Evolutionary conservation across 1,140 invertebrate genomes (phyloP).

Genomic region (Atta texana): DNA sequence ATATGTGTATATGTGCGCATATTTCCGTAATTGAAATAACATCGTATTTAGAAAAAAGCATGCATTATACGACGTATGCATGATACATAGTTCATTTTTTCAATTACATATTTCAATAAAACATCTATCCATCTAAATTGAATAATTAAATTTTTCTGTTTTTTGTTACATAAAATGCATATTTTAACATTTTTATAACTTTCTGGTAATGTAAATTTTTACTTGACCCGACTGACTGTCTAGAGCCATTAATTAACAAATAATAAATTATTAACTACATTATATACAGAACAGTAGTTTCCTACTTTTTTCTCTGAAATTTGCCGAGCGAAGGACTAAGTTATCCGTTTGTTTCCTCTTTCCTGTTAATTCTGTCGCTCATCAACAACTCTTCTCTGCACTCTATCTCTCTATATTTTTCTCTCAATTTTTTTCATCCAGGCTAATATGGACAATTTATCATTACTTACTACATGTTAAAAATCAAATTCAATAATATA

Average conservation of each 20-base stretch:
- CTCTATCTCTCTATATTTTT: constrained; percentile 7
- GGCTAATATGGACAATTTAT: neutral
- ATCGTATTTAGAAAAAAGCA: constrained; percentile 14
- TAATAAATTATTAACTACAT: constrained; percentile 31
- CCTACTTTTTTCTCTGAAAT: constrained; percentile 1
- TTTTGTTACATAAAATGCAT: neutral
- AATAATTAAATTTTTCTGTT: neutral
- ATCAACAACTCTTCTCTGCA: constrained; percentile 2
- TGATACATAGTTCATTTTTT: constrained; percentile 2
- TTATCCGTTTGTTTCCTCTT: constrained; percentile 31
- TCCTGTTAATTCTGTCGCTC: constrained; percentile 13
- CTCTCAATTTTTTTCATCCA: constrained; percentile 1
- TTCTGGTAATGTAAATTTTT: neutral
- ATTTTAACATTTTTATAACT: neutral
- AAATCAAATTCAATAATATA: constrained; percentile 8
- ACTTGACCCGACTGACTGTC: neutral
- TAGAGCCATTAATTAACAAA: constrained; percentile 16
- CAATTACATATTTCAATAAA: neutral
- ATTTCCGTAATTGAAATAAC: neutral
- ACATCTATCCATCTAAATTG: neutral
- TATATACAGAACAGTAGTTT: neutral
- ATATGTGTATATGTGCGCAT: neutral
- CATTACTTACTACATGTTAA: neutral
- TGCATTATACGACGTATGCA: neutral
- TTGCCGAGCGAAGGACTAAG: constrained; percentile 10